Evolutionary conservation across 2,113 vertebrate species (phyloP), one percentile per base, ranked within the genome.

Genomic region (Actenoides hombroni): DNA sequence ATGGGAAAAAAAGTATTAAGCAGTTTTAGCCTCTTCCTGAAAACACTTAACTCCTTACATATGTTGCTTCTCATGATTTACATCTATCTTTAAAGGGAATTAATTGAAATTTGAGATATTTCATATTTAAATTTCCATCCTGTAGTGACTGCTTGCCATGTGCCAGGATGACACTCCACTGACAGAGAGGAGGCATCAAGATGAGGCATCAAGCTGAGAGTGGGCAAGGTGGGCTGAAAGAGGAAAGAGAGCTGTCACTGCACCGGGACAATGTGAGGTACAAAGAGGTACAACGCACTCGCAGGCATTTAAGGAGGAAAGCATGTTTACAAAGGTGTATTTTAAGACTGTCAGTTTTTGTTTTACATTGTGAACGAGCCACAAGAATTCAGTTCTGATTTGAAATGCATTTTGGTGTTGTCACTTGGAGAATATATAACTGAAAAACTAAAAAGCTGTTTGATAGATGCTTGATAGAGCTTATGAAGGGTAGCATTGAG

Each of bases 101-200:
- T 81, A 87, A 29, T 37, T 33, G 59, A 71, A 54, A 84, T 26
- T 35, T 46, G 35, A 39, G n/a, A 12, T 40, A 12, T 33, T 86
- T 89, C n/a, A 11, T 20, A 33, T 86, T 63, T 67, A 74, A 54
- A 87, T 87, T 65, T 86, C 29, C 10, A 5, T 78, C 61, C 44
- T 70, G n/a, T 42, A 56, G 28, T 0, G 0, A 28, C 42, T 37
- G 25, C 68, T 39, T 70, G 17, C 56, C 0, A 0, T 53, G 33
- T 78, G 53, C 63, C 40, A 25, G 44, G 37, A 13, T 37, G 69
- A 31, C 7, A 3, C 14, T 71, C 53, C 24, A 48, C 33, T 3
- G 2, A 24, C 15, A 70, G 68, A 19, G 23, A 81, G 28, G 49
- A 76, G 57, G 40, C 11, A 57, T 64, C n/a, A 54, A 57, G 24